Conservation (phyloP, 2,888 invertebrate genomes). For the Lasioglossum figueresi region DNA sequence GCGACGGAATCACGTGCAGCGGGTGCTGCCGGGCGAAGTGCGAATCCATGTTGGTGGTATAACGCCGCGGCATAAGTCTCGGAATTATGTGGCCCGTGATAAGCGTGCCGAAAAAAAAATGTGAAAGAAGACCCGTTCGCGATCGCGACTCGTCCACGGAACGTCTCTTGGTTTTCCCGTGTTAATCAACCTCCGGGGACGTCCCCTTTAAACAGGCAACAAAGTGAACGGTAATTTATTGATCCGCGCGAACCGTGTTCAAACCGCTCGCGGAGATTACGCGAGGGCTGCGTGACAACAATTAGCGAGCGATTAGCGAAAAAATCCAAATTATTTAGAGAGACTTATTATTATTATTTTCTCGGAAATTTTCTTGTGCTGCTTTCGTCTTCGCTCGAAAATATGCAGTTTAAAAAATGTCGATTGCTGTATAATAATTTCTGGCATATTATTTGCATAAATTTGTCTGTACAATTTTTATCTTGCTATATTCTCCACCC, state of each 20-base stretch:
- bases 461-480: neutral
- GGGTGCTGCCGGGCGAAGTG: slow-evolving; percentile 71
- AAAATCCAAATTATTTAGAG: neutral
- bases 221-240: slow-evolving; percentile 63
- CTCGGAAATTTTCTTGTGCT: too few relatives aligned
- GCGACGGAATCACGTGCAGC: slow-evolving; percentile 63
- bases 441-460: too few relatives aligned
- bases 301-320: neutral
- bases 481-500: neutral
- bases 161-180: neutral
- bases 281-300: neutral
- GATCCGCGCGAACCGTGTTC: slow-evolving; percentile 51
- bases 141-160: neutral
- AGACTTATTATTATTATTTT: too few relatives aligned
- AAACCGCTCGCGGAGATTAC: slow-evolving; percentile 51
- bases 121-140: slow-evolving; percentile 7
- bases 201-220: slow-evolving; percentile 57
- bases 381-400: too few relatives aligned
- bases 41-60: slow-evolving; percentile 76
- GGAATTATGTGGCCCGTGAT: slow-evolving; percentile 75
- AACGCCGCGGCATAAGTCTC: slow-evolving; percentile 62
- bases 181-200: slow-evolving; percentile 3
- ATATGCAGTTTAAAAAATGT: too few relatives aligned
- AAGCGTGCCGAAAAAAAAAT: slow-evolving; percentile 68
- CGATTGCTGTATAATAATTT: too few relatives aligned